Evolutionary conservation across 2,888 invertebrate genomes (phyloP).

Genomic region (Eupithecia abbreviata): DNA sequence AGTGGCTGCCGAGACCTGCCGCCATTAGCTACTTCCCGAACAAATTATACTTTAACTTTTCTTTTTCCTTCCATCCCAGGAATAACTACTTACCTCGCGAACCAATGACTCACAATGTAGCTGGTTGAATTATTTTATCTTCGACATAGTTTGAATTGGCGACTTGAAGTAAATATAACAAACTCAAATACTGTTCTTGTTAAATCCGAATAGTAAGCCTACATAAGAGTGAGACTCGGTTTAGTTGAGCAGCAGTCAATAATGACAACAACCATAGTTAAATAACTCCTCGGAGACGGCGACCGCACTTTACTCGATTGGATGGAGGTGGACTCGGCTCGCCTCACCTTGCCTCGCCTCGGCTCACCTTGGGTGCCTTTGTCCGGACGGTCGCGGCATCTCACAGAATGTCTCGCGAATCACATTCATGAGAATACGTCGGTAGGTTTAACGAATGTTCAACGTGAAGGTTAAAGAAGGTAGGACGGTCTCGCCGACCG

Average conservation of each 20-base stretch:
- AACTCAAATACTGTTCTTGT: too few species aligned
- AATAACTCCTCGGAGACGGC: slow-evolving; percentile 69
- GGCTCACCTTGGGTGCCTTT: not conserved
- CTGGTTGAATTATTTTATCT: not conserved
- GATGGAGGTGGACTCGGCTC: slow-evolving; percentile 70
- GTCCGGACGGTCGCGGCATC: not conserved
- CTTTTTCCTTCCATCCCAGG: slow-evolving; percentile 55
- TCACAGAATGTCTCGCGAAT: not conserved
- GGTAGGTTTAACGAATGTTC: not conserved
- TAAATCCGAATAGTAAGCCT: too few species aligned
- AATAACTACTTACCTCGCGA: slow-evolving; percentile 48
- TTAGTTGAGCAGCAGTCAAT: slow-evolving; percentile 60
- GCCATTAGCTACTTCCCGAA: slow-evolving; percentile 79
- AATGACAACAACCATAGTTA: slow-evolving; percentile 75
- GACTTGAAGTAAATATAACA: too few species aligned
- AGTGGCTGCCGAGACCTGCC: slow-evolving; percentile 77
- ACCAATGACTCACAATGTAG: not conserved
- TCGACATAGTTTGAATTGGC: not conserved
- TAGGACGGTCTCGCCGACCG: not conserved
- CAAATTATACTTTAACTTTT: slow-evolving; percentile 79
- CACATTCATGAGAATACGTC: not conserved
- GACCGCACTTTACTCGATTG: slow-evolving; percentile 79
- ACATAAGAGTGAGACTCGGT: slow-evolving; percentile 44
- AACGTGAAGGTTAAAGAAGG: not conserved
- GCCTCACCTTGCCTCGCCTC: slow-evolving; percentile 50